phyloP scores from a whole-genome alignment of 1,140 invertebrate genomes.

The Aethina tumida region DNA sequence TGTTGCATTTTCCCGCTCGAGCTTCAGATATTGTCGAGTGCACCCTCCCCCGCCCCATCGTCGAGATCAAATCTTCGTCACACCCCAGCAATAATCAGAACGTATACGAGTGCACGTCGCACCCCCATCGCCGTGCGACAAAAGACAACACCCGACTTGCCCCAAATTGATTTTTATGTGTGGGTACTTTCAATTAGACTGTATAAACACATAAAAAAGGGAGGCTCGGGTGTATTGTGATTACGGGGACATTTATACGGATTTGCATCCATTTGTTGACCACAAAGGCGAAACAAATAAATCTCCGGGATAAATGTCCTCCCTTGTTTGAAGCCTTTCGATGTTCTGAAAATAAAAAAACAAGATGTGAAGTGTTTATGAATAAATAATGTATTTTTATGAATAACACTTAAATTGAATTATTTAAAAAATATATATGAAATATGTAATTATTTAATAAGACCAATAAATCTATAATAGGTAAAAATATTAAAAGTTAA shows the following conservation, averaged over 20 bases:
- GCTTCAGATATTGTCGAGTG: too few species aligned
- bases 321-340: too few species aligned
- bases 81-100: conserved; percentile 19
- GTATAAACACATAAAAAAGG: conserved; percentile 17
- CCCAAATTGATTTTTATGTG: conserved; percentile 29
- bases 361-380: too few species aligned
- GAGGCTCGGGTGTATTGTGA: conserved; percentile 15
- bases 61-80: conserved; percentile 17
- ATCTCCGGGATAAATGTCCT: conserved; percentile 1
- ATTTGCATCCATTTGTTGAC: conserved; percentile 22
- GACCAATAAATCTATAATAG: too few species aligned
- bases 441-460: too few species aligned
- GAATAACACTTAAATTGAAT: too few species aligned
- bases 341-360: too few species aligned
- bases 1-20: too few species aligned
- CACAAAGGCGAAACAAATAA: conserved; percentile 5
- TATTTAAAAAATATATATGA: too few species aligned
- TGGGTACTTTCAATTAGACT: conserved; percentile 30
- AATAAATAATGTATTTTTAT: too few species aligned
- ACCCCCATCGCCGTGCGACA: conserved; percentile 17
- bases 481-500: too few species aligned
- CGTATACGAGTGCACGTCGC: conserved; percentile 18
- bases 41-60: conserved; percentile 9
- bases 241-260: conserved; percentile 26
- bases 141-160: conserved; percentile 17